Conservation (phyloP, 1,140 invertebrate genomes). For the Leguminivora glycinivorella region DNA sequence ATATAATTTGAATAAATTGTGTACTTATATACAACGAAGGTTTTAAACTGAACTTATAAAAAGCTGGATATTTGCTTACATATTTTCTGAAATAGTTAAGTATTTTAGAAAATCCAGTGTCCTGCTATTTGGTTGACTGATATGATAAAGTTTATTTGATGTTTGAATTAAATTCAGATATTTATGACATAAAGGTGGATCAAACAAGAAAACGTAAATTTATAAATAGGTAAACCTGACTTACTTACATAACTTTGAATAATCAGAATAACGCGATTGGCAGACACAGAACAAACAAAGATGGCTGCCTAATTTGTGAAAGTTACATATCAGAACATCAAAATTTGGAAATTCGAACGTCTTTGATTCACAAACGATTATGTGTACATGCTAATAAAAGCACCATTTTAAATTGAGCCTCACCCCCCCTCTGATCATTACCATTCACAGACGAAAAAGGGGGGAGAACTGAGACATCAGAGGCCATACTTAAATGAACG, state of each 20-base stretch:
- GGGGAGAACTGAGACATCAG: slow-evolving; percentile 37
- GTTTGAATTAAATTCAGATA: too few relatives aligned
- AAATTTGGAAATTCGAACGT: slow-evolving; percentile 53
- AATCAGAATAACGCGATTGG: slow-evolving; percentile 37
- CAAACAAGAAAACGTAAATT: too few relatives aligned
- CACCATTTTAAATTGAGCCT: slow-evolving; percentile 56
- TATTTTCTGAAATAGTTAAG: too few relatives aligned
- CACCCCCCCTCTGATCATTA: slow-evolving; percentile 33
- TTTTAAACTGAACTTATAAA: too few relatives aligned
- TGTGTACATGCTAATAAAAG: slow-evolving; percentile 62
- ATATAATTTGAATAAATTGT: not conserved
- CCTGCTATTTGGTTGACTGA: too few relatives aligned
- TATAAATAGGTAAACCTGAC: not conserved
- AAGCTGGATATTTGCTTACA: too few relatives aligned
- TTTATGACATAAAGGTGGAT: too few relatives aligned
- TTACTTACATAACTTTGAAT: not conserved
- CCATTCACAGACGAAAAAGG: slow-evolving; percentile 22
- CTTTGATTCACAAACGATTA: slow-evolving; percentile 70
- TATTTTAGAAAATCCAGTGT: too few relatives aligned
- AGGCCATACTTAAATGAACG: slow-evolving; percentile 56
- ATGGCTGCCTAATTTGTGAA: slow-evolving; percentile 57
- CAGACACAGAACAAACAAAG: slow-evolving; percentile 22
- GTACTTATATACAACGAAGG: too few relatives aligned
- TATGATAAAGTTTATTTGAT: too few relatives aligned
- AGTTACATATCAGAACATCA: slow-evolving; percentile 59